Evolutionary conservation across 2,797 vertebrate genomes (phyloP).

Genomic region (Labroides dimidiatus): DNA sequence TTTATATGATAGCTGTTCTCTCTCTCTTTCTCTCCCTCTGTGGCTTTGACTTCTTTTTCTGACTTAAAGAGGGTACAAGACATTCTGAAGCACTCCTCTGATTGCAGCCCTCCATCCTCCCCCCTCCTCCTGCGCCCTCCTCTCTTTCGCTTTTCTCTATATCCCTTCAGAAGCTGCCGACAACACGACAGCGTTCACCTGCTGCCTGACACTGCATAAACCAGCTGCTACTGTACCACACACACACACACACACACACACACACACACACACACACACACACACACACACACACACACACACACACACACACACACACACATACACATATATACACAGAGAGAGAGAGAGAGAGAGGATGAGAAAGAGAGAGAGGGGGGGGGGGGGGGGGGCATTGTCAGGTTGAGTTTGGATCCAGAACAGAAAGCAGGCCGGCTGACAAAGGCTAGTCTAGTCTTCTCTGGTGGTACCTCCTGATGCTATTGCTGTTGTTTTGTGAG

Average conservation of each 20-base stretch:
- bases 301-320: slow-evolving; percentile 33
- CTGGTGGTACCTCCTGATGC: slow-evolving; percentile 59
- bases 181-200: slow-evolving; percentile 77
- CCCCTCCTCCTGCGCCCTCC: not conserved
- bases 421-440: slow-evolving; percentile 62
- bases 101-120: slow-evolving; percentile 19
- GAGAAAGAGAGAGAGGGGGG: no score
- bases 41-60: slow-evolving; percentile 33
- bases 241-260: slow-evolving; percentile 20
- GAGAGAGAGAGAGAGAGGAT: no score
- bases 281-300: slow-evolving; percentile 14
- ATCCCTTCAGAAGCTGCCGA: slow-evolving; percentile 70
- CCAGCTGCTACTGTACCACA: slow-evolving; percentile 78
- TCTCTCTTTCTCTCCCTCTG: slow-evolving; percentile 21
- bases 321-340: slow-evolving; percentile 23
- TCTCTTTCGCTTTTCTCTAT: slow-evolving; percentile 43
- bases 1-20: slow-evolving; percentile 33
- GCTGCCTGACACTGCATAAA: slow-evolving; percentile 74
- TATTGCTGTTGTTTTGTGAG: slow-evolving; percentile 57
- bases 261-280: slow-evolving; percentile 18
- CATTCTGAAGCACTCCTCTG: slow-evolving; percentile 33
- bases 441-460: slow-evolving; percentile 64
- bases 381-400: slow-evolving; percentile 69
- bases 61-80: slow-evolving; percentile 36
- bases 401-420: slow-evolving; percentile 51